Conservation (phyloP, 2,888 invertebrate genomes). For the Dugesia japonica region DNA sequence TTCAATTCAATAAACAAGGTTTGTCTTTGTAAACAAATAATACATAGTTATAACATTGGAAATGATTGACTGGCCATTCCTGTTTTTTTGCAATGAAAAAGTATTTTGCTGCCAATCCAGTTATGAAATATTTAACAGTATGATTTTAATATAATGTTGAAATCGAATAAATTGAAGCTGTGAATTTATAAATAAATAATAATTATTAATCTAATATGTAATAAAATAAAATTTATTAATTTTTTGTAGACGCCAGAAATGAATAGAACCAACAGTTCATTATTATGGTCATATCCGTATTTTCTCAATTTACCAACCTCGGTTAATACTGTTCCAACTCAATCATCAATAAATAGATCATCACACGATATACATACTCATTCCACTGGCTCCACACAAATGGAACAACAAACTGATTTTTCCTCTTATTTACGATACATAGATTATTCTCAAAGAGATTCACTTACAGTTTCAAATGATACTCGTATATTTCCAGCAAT, state of each 20-base stretch:
- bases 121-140: too few species aligned
- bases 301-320: background rate
- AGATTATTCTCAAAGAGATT: background rate
- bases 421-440: background rate
- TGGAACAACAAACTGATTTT: background rate
- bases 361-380: slow-evolving; percentile 1
- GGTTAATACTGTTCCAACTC: too few species aligned
- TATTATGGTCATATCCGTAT: background rate
- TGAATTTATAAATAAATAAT: too few species aligned
- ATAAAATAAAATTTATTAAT: background rate
- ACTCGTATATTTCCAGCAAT: background rate
- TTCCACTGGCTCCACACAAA: background rate
- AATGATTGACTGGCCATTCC: too few species aligned
- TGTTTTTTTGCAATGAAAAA: too few species aligned
- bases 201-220: background rate
- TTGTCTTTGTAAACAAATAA: too few species aligned
- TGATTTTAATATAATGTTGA: too few species aligned
- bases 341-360: background rate
- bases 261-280: background rate
- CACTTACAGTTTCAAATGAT: background rate
- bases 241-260: background rate
- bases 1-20: too few species aligned
- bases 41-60: too few species aligned
- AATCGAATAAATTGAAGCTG: too few species aligned
- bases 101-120: too few species aligned